These are phyloP conservation scores for Callospermophilus lateralis DNA, from an alignment of 2,113 vertebrate species.

Conservation along the genomic window DNA sequence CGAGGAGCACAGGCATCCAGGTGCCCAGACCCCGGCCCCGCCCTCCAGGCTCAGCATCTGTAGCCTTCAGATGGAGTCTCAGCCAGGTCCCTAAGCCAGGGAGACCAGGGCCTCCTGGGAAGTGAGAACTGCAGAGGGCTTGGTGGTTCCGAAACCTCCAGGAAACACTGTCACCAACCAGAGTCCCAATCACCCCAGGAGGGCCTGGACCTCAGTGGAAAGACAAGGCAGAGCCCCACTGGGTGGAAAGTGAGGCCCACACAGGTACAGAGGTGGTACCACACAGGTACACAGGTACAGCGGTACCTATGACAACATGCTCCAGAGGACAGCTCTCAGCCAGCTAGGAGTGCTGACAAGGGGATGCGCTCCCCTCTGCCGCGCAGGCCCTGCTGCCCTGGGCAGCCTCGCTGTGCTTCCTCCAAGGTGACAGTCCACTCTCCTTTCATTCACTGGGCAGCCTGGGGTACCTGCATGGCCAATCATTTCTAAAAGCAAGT, in stretches of 20 bases:
- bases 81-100: neutral
- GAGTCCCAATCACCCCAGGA: neutral
- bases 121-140: neutral
- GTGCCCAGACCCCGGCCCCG: too few relatives aligned
- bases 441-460: neutral
- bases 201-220: neutral
- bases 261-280: too few relatives aligned
- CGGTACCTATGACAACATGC: too few relatives aligned
- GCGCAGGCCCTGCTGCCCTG: too few relatives aligned
- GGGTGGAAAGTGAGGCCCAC: neutral
- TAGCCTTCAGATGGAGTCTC: neutral
- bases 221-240: neutral
- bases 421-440: neutral
- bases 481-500: neutral
- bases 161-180: neutral
- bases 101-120: rapidly evolving
- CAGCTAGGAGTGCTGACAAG: rapidly evolving
- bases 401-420: neutral
- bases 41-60: rapidly evolving
- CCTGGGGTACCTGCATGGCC: neutral
- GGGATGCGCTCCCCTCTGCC: too few relatives aligned
- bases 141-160: neutral
- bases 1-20: rapidly evolving
- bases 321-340: neutral
- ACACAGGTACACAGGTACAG: too few relatives aligned